phyloP scores from a whole-genome alignment of 2,888 invertebrate genomes.

The Ischnus inquisitorius region DNA sequence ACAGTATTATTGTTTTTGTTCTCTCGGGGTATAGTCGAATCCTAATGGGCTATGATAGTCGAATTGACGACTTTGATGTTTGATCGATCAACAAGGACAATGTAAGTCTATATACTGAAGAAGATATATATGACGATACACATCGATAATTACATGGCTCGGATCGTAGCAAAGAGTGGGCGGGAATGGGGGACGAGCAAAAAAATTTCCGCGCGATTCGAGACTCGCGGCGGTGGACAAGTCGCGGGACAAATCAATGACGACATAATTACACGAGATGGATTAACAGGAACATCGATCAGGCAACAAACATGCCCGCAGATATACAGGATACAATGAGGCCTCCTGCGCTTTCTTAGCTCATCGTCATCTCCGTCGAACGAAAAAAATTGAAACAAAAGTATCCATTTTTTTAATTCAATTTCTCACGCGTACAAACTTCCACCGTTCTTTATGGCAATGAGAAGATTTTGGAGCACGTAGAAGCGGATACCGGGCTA shows the following conservation, averaged over 20 bases:
- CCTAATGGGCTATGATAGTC: not conserved
- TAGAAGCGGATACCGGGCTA: slow-evolving; percentile 5
- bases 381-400: not conserved
- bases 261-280: slow-evolving; percentile 49
- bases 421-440: not conserved
- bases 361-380: not conserved
- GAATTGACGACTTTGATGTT: slow-evolving; percentile 3
- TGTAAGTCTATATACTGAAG: slow-evolving; percentile 14
- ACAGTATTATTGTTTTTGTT: not conserved
- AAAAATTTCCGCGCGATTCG: slow-evolving; percentile 32
- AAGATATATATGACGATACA: slow-evolving; percentile 27
- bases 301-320: slow-evolving; percentile 70
- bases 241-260: slow-evolving; percentile 48
- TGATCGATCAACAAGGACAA: slow-evolving; percentile 15
- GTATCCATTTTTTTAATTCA: not conserved
- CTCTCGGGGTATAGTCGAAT: not conserved
- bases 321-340: slow-evolving; percentile 58
- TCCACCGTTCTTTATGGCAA: not conserved
- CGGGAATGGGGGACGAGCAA: not conserved
- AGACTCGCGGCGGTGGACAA: slow-evolving; percentile 13
- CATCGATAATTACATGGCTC: slow-evolving; percentile 36
- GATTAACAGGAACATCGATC: slow-evolving; percentile 57
- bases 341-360: slow-evolving; percentile 37
- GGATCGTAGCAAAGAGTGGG: not conserved
- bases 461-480: slow-evolving; percentile 1